Evolutionary conservation across 2,888 invertebrate genomes (phyloP).

Genomic region (Seira ritae): DNA sequence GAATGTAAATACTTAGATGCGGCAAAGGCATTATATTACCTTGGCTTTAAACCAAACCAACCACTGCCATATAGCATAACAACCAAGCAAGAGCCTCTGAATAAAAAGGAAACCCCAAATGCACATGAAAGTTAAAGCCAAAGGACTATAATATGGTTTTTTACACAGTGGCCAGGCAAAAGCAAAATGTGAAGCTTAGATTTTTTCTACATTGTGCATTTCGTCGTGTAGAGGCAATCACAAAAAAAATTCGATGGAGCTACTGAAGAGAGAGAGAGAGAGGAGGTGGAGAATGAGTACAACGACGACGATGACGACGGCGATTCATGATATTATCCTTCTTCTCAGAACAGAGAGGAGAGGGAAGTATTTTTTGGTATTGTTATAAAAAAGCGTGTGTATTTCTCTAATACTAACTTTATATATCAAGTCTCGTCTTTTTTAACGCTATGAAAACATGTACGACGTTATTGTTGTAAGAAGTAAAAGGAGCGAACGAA

Average conservation of each 20-base stretch:
- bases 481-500: slow-evolving; percentile 2
- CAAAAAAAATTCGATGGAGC: background rate
- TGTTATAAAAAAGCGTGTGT: background rate
- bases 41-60: background rate
- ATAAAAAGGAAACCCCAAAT: too few species aligned
- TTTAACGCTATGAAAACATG: background rate
- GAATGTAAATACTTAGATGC: slow-evolving; percentile 2
- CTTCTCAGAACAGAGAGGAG: slow-evolving; percentile 38
- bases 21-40: slow-evolving; percentile 6
- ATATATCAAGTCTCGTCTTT: background rate
- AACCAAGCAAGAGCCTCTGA: too few species aligned
- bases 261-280: too few species aligned
- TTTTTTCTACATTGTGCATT: background rate
- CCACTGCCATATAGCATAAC: too few species aligned
- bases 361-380: slow-evolving; percentile 7
- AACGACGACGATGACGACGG: background rate
- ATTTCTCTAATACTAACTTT: slow-evolving; percentile 4
- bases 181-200: too few species aligned
- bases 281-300: slow-evolving; percentile 7
- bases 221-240: background rate
- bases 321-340: slow-evolving; percentile 27
- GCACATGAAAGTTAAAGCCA: too few species aligned
- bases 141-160: too few species aligned
- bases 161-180: too few species aligned
- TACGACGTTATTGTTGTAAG: background rate